phyloP scores from a whole-genome alignment of 2,888 invertebrate genomes.

The Phengaris alcon region DNA sequence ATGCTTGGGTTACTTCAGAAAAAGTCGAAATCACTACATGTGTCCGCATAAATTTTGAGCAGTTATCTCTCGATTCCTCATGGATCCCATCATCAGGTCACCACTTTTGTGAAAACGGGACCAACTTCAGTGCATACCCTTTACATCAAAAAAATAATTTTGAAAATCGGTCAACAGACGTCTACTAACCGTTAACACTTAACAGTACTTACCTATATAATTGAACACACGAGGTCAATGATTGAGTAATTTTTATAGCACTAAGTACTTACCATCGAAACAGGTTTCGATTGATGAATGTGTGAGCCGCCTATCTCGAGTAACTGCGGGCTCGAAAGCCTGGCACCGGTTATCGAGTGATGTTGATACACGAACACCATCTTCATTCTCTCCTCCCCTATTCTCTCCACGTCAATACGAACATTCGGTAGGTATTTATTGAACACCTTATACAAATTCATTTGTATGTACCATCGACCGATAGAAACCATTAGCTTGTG shows the following conservation, averaged over 20 bases:
- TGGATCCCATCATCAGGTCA: too few relatives aligned
- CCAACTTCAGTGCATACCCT: too few relatives aligned
- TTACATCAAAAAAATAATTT: too few relatives aligned
- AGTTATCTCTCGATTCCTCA: too few relatives aligned
- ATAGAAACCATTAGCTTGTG: slow-evolving; percentile 45
- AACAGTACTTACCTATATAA: too few relatives aligned
- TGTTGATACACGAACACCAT: slow-evolving; percentile 81
- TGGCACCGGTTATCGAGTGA: slow-evolving; percentile 76
- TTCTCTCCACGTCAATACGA: slow-evolving; percentile 65
- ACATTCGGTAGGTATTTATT: slow-evolving; percentile 61
- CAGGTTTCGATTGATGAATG: slow-evolving; percentile 48
- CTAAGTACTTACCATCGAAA: slow-evolving; percentile 47
- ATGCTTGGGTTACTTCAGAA: too few relatives aligned
- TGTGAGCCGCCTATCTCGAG: slow-evolving; percentile 82
- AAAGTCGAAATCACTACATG: too few relatives aligned
- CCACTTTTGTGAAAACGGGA: too few relatives aligned
- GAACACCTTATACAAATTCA: slow-evolving; percentile 56
- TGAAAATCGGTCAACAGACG: too few relatives aligned
- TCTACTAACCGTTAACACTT: too few relatives aligned
- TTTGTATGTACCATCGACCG: slow-evolving; percentile 51
- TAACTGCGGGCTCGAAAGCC: slow-evolving; percentile 73
- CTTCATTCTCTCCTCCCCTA: slow-evolving; percentile 67
- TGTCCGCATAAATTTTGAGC: too few relatives aligned
- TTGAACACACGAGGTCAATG: neutral
- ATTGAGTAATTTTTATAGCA: neutral